phyloP scores from a whole-genome alignment of 2,113 vertebrate genomes.

The Laticauda laticaudata region DNA sequence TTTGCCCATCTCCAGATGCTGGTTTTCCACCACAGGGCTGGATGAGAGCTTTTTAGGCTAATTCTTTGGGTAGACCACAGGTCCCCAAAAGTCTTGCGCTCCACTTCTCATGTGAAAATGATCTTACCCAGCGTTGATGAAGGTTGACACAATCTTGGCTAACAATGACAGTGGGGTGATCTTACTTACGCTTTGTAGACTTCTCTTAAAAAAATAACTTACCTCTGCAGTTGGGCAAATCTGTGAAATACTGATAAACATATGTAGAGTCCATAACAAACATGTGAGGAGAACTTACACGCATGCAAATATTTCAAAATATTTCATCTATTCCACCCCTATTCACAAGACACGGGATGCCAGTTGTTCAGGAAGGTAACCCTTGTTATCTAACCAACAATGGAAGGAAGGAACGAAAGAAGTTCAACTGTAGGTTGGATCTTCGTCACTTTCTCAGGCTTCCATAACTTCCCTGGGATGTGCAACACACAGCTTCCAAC shows the following conservation, averaged over 20 bases:
- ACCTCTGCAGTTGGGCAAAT: constrained; percentile 81
- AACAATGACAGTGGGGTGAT: constrained; percentile 79
- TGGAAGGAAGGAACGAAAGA: constrained; percentile 58
- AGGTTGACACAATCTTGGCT: constrained; percentile 60
- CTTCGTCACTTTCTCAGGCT: background rate
- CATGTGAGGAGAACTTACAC: background rate
- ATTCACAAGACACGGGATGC: constrained; percentile 36
- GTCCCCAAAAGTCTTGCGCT: background rate
- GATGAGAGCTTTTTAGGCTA: background rate
- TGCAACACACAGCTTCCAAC: background rate
- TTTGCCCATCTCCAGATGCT: background rate
- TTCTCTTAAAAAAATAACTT: constrained; percentile 46
- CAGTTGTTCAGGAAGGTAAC: constrained; percentile 39
- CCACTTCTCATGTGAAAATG: background rate
- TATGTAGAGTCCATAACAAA: constrained; percentile 68
- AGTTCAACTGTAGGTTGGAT: background rate
- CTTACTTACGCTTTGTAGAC: background rate
- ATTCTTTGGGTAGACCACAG: background rate
- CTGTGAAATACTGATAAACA: constrained; percentile 84
- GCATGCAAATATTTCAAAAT: constrained; percentile 62
- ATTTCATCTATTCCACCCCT: constrained; percentile 9
- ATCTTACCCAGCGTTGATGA: background rate
- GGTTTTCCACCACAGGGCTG: background rate
- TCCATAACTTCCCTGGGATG: background rate
- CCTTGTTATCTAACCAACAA: constrained; percentile 60